Evolutionary conservation across 2,797 vertebrate species (phyloP), one percentile per base, ranked within the genome.

Genomic region (Acomys russatus): DNA sequence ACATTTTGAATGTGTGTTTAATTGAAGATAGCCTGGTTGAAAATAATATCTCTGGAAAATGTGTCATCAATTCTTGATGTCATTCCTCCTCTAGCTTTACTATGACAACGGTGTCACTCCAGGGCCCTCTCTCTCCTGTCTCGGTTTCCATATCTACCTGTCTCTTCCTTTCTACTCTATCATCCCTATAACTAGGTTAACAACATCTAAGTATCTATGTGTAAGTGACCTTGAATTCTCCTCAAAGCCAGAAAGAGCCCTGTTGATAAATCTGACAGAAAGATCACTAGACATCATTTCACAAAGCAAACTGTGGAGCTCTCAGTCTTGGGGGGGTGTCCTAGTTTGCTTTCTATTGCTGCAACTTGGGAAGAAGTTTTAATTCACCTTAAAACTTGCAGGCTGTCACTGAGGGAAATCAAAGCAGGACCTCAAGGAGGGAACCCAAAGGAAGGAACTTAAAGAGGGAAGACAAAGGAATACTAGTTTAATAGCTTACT

Each of bases 1-100:
- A 92, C 33, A 85, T 70, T 92, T 94, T 83, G 10, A 51, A 95
- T 86, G 54, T 38, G 0, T 28, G 51, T 76, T 82, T 96, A 87
- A 90, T 68, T 91, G 79, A 94, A 76, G 70, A 44, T 63, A 86
- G 18, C 2, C 2, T 84, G 44, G 76, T 74, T 87, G 78, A 88
- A 83, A 74, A 86, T 63, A 85, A 56, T 56, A 25, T 91, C 63
- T 73, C 73, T 93, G 49, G 61, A 66, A 94, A 64, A 70, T 77
- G 3, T 56, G 56, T 33, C 73, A 17, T 49, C 23, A 33, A 70
- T 59, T 70, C 79, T 73, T 88, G 22, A 76, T 71, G 15, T 71
- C 64, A 35, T 54, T 22, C 22, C 5, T 94, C 35, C 17, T 9
- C 44, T 17, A 83, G 22, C 15, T 78, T 83, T 63, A 33, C 51